A percentile compares a stretch with the other conserved stretches of the same genome.
phyloP scores from a whole-genome alignment of 35 echinoderm and acorn worm genomes.

The Patiria miniata region DNA sequence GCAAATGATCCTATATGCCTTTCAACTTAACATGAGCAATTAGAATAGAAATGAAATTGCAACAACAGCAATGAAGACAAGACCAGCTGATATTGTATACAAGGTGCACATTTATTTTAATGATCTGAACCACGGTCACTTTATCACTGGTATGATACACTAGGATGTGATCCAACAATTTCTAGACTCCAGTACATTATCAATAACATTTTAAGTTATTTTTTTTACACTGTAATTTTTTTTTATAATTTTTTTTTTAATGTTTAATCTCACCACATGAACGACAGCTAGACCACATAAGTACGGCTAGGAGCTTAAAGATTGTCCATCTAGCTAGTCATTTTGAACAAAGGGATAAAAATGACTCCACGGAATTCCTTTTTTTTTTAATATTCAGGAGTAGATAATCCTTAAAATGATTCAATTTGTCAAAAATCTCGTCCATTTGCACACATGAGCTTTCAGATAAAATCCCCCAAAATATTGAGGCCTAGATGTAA shows the following conservation, averaged over 20 bases:
- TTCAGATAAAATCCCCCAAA: no score
- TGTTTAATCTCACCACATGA: background rate
- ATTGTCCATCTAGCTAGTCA: background rate
- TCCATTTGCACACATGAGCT: no score
- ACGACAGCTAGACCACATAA: constrained; percentile 17
- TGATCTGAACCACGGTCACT: constrained; percentile 1
- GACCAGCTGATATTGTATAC: constrained; percentile 18
- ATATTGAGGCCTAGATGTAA: no score
- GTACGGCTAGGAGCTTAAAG: constrained; percentile 1
- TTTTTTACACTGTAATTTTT: background rate
- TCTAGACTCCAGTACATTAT: constrained; percentile 12
- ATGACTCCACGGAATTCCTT: background rate
- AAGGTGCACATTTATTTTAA: constrained; percentile 31
- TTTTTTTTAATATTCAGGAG: background rate
- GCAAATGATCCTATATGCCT: no score
- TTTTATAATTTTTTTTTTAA: constrained; percentile 2
- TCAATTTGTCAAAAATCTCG: no score
- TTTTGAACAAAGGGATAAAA: constrained; percentile 18
- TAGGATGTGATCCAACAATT: background rate
- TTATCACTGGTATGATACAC: constrained; percentile 27
- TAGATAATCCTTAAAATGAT: no score
- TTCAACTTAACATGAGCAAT: no score
- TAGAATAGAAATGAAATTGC: background rate
- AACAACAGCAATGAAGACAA: background rate
- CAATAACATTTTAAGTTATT: background rate